Conservation (phyloP, 2,113 vertebrate species). For the Barnardius zonarius region DNA sequence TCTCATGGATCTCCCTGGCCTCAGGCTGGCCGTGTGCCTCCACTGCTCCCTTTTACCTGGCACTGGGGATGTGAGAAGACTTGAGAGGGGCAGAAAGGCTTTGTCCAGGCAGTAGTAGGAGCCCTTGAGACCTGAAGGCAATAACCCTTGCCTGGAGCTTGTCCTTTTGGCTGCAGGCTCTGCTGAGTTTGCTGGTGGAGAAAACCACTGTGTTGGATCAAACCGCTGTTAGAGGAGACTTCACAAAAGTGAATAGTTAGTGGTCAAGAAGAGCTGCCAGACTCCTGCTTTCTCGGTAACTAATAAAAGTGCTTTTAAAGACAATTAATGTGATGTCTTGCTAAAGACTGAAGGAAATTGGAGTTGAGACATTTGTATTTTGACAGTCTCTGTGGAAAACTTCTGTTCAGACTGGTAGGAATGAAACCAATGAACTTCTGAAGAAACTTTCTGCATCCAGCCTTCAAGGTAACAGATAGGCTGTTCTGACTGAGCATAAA, state of each 20-base stretch:
- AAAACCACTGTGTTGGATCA: constrained; percentile 40
- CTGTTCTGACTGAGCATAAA: constrained; percentile 57
- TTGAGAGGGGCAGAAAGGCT: background rate
- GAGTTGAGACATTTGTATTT: constrained; percentile 54
- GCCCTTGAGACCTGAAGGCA: constrained; percentile 3
- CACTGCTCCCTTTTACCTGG: background rate
- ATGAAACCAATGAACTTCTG: constrained; percentile 63
- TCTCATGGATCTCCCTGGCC: background rate
- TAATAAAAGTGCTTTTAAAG: constrained; percentile 54
- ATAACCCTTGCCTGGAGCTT: constrained; percentile 22
- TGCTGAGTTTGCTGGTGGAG: constrained; percentile 55
- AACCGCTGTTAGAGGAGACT: constrained; percentile 11
- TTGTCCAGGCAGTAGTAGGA: constrained; percentile 11
- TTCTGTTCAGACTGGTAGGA: constrained; percentile 50
- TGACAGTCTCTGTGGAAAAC: constrained; percentile 56
- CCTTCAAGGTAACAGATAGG: constrained; percentile 61
- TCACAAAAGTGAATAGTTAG: constrained; percentile 42
- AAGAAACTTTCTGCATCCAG: constrained; percentile 48
- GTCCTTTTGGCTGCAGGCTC: constrained; percentile 35
- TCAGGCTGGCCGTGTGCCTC: background rate
- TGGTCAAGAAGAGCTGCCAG: constrained; percentile 50
- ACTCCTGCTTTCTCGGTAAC: constrained; percentile 50
- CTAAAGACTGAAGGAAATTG: constrained; percentile 36
- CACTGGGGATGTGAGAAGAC: background rate
- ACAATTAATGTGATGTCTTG: constrained; percentile 47